Base-by-base conservation (phyloP, 2,888 invertebrate genomes). In the Itoplectis maculator region DNA sequence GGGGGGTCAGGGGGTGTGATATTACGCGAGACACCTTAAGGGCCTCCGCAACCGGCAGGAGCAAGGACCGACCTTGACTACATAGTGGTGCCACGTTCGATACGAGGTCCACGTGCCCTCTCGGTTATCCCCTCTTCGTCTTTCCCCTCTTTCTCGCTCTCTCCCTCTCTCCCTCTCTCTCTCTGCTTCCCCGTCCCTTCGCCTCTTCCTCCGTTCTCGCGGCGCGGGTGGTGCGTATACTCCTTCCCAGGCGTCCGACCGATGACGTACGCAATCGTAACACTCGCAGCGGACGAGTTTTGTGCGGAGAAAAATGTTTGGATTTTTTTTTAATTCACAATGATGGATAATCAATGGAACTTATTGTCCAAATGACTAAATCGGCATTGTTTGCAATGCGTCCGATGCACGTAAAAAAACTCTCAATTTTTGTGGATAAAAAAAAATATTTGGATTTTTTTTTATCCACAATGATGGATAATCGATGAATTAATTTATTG, bases 11-110 rank as follows among this genome's bases (percentile, higher is more conserved):
- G 86, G 86, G 88, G 88, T 89, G 88, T 87, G 90, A 84, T 84
- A 85, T 86, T 84, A 84, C 82, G 83, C 72, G 86, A 87, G 85
- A 87, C 84, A 86, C 83, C 84, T 89, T 86, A 85, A 86, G 89
- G 88, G 89, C 88, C 88, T 88, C 86, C 88, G 88, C 88, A 87
- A 86, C 87, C 84, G 81, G 78, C 83, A 88, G 89, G 91, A 89
- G 88, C 90, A 92, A 90, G 86, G 91, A 91, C 91, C 92, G 92
- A 90, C 91, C 92, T 92, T 92, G 91, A 91, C 91, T 89, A 82
- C 79, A 69, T 87, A 88, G 85, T 87, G 87, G 88, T 88, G 89
- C 87, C 85, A 87, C 89, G 89, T 90, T 92, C 90, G 90, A 90
- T 90, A 89, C 87, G 83, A 88, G 79, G 83, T 84, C 86, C 82